Evolutionary conservation across 2,888 invertebrate genomes (phyloP), one percentile per base, ranked within the genome.

Genomic region (Autographa gamma): DNA sequence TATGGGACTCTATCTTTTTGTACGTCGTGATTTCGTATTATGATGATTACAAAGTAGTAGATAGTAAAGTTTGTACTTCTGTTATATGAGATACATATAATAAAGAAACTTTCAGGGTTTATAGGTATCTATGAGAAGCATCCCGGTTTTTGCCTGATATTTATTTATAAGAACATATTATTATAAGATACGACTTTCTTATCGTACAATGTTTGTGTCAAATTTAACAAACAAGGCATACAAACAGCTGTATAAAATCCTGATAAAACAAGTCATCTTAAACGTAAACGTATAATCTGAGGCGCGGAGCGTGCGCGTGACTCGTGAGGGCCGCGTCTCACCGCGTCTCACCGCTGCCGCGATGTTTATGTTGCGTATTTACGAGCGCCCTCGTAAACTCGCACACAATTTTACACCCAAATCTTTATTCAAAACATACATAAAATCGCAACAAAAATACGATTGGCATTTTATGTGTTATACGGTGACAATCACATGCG

Each of bases 381-480:
- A 77, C 77, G 81, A 76, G 66, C 19, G 56, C 66, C 60, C 69
- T 80, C 83, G 77, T 85, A 84, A 85, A 84, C 60, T 67, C 66
- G 65, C 69, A 34, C 74, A 77, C 72, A 71, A 73, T 75, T 79
- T 75, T 79, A 72, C 71, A 68, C 70, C 71, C 76, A 71, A 82
- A 82, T 82, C 79, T 81, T 80, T 82, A 85, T 85, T 84, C 81
- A 84, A 84, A 80, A 76, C 75, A 74, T 63, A 66, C 77, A 74
- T 83, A 81, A 85, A 81, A 78, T 79, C 61, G 73, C 69, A 16
- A 71, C 79, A 76, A 83, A 84, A 80, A 77, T 65, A 73, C 67
- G 71, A 78, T 77, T 43, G 63, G 48, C 69, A 69, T 72, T 81
- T 83, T 77, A 80, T 77, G 63, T 58, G 66, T 61, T 76, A 71